phyloP scores from a whole-genome alignment of 2,113 vertebrate species.

The Prionailurus bengalensis region DNA sequence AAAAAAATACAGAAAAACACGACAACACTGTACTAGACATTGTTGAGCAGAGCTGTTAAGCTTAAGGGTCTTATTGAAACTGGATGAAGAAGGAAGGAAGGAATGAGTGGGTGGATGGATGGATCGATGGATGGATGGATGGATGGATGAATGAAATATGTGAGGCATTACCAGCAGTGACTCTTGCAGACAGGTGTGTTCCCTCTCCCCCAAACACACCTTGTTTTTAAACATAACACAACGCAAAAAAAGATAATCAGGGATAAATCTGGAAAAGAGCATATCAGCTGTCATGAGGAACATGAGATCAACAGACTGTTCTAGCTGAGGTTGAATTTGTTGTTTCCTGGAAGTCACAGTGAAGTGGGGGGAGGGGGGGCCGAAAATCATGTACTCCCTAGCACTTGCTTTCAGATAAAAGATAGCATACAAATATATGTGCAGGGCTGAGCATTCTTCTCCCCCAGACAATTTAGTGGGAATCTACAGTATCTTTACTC shows the following conservation, averaged over 20 bases:
- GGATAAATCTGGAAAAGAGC: not conserved
- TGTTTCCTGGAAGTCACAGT: not conserved
- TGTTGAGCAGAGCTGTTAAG: not conserved
- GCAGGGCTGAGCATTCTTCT: not conserved
- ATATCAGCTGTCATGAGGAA: not conserved
- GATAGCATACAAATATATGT: not conserved
- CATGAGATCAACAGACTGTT: not conserved
- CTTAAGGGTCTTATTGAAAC: not conserved
- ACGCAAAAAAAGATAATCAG: not conserved
- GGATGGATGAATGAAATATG: not conserved
- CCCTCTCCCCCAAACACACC: not conserved
- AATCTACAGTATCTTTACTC: not conserved
- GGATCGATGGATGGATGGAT: no score
- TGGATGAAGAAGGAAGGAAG: not conserved
- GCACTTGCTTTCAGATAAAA: slow-evolving; percentile 20
- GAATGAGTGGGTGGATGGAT: no score
- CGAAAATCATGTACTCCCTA: accelerated
- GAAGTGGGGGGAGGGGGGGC: not conserved
- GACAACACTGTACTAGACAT: not conserved
- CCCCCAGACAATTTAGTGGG: not conserved
- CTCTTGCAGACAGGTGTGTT: not conserved
- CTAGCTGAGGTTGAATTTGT: accelerated
- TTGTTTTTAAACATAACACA: not conserved
- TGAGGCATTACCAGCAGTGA: not conserved
- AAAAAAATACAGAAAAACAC: not conserved